Base-by-base conservation (phyloP, 2,888 invertebrate genomes). In the Zaprionus obscuricornis region DNA sequence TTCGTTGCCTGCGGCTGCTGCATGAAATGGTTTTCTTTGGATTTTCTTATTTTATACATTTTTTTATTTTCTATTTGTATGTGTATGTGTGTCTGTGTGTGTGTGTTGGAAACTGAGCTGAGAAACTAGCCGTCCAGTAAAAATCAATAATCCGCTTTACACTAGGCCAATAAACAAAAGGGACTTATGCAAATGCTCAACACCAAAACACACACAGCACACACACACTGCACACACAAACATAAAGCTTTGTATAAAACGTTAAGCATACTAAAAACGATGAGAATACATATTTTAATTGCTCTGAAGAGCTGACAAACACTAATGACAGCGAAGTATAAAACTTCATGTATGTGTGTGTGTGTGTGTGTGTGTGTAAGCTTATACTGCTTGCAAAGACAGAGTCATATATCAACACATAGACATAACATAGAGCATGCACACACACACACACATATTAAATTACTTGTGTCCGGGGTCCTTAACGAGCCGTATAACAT, bases 91-190 rank as follows among this genome's bases (percentile, higher is more conserved):
- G 55, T 37, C 31, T 14, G 36, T 13, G 45, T 66, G 57, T 46
- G 34, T 37, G 40, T 31, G 29, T 37, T 31, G 4, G 3, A 11
- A 7, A 16, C 7, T 7, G 17, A 34, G 13, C 34, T 34, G 17
- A 16, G 29, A 52, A 71, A 71, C 72, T 69, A 56, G 51, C 47
- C 16, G 27, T 3, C 16, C 59, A 42, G 46, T 56, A 57, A 64
- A 78, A 82, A 85, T 85, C 81, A 74, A 82, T 82, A 82, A 82
- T 82, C 79, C 76, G 66, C 81, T 83, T 72, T 66, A 49, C 77
- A 72, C 59, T 65, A 67, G 63, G 74, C 62, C 47, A 66, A 72
- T 62, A 59, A 77, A 74, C 47, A 73, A 62, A 37, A 16, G 20
- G 46, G 31, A 45, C 58, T 64, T 60, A 72, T 68, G 82, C 54